Conservation (phyloP, 1,140 invertebrate genomes). For the Lineus longissimus region DNA sequence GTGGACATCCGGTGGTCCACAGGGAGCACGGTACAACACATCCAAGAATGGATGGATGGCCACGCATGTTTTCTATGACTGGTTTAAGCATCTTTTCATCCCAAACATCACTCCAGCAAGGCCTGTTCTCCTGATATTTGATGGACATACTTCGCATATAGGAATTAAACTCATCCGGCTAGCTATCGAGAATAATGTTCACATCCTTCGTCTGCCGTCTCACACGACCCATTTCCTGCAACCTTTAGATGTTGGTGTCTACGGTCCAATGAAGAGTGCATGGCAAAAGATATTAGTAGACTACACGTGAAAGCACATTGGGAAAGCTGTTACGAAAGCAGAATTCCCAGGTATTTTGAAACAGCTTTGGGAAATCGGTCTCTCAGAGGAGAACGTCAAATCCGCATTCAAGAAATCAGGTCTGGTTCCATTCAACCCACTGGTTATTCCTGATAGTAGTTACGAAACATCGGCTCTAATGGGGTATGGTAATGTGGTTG, state of each 20-base stretch:
- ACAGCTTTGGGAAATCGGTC: too few relatives aligned
- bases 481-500: too few relatives aligned
- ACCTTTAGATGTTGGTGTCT: slow-evolving; percentile 7
- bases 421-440: too few relatives aligned
- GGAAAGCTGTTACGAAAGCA: too few relatives aligned
- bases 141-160: slow-evolving; percentile 9
- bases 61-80: slow-evolving; percentile 12
- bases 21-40: slow-evolving; percentile 8
- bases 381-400: too few relatives aligned
- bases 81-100: slow-evolving; percentile 18
- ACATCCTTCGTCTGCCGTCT: slow-evolving; percentile 8
- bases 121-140: slow-evolving; percentile 17
- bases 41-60: slow-evolving; percentile 17
- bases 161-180: background rate
- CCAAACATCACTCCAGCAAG: background rate
- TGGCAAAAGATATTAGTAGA: slow-evolving; percentile 8
- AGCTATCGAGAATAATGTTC: slow-evolving; percentile 6
- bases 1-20: slow-evolving; percentile 17
- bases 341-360: too few relatives aligned
- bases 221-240: slow-evolving; percentile 11
- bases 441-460: too few relatives aligned
- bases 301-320: too few relatives aligned
- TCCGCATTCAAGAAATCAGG: too few relatives aligned
- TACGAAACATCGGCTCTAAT: too few relatives aligned
- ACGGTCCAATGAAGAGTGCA: slow-evolving; percentile 7